phyloP scores from a whole-genome alignment of 2,888 invertebrate genomes.

The Microctonus hyperodae region DNA sequence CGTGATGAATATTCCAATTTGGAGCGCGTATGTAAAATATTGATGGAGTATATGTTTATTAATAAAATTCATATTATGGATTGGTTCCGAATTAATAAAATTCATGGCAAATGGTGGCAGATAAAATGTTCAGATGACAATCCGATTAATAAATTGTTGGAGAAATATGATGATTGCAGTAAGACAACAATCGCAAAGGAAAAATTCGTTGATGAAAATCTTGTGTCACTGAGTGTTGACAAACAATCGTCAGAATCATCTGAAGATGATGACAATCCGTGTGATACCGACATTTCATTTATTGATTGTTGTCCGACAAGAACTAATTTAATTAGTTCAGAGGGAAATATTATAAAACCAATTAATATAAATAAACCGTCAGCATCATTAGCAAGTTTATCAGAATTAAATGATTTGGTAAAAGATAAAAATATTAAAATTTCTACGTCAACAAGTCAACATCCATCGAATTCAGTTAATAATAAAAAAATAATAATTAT shows the following conservation, averaged over 20 bases:
- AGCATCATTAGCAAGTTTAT: background rate
- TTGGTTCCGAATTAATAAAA: constrained; percentile 47
- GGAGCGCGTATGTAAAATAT: constrained; percentile 47
- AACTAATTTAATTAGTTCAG: background rate
- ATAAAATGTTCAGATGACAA: constrained; percentile 16
- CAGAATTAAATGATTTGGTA: background rate
- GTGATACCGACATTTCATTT: background rate
- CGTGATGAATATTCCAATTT: constrained; percentile 45
- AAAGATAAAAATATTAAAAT: background rate
- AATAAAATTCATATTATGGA: constrained; percentile 52
- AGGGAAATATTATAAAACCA: background rate
- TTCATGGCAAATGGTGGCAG: constrained; percentile 50
- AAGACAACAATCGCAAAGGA: too few relatives aligned
- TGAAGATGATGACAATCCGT: background rate
- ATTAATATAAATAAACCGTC: background rate
- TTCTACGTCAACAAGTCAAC: background rate
- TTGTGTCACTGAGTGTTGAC: background rate
- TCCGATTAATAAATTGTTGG: constrained; percentile 17
- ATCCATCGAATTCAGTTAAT: background rate
- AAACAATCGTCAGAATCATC: background rate
- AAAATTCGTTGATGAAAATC: background rate
- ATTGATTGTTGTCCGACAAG: background rate
- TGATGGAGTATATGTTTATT: constrained; percentile 56
- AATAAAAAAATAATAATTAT: constrained; percentile 49
- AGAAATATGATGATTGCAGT: constrained; percentile 3